These are phyloP conservation scores for Alligator mississippiensis DNA, from an alignment of 2,113 vertebrate genomes.

Conservation along the genomic window DNA sequence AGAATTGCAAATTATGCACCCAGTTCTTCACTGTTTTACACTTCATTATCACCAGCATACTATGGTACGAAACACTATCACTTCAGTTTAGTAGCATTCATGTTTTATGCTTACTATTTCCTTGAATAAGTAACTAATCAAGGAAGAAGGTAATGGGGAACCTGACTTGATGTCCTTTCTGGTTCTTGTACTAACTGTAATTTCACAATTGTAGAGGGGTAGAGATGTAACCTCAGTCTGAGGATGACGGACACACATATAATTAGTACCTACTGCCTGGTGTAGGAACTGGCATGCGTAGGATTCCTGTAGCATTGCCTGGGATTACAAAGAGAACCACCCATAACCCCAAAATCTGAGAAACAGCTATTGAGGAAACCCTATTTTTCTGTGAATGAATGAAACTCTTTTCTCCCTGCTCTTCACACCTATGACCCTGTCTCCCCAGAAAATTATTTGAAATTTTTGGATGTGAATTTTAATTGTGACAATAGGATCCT, in stretches of 20 bases:
- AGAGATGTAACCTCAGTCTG: background rate
- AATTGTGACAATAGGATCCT: background rate
- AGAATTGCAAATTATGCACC: conserved; percentile 47
- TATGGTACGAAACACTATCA: background rate
- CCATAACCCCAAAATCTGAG: background rate
- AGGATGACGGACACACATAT: background rate
- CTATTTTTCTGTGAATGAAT: background rate
- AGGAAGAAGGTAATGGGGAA: background rate
- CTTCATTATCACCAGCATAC: background rate
- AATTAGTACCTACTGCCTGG: background rate
- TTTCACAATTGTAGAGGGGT: background rate
- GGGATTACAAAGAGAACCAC: background rate
- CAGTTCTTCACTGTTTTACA: background rate
- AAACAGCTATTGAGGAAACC: background rate
- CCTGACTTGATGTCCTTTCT: background rate
- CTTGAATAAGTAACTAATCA: background rate
- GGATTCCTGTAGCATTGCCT: background rate
- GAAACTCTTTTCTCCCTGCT: too few species aligned
- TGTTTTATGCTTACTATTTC: background rate
- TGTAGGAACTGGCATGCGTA: background rate
- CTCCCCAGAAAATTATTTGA: background rate
- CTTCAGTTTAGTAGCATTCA: background rate
- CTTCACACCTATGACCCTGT: background rate
- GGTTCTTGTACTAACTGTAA: background rate
- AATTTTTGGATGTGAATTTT: background rate